These are phyloP conservation scores for Trinorchestia longiramus DNA, from an alignment of 1,140 invertebrate species.

Conservation along the genomic window DNA sequence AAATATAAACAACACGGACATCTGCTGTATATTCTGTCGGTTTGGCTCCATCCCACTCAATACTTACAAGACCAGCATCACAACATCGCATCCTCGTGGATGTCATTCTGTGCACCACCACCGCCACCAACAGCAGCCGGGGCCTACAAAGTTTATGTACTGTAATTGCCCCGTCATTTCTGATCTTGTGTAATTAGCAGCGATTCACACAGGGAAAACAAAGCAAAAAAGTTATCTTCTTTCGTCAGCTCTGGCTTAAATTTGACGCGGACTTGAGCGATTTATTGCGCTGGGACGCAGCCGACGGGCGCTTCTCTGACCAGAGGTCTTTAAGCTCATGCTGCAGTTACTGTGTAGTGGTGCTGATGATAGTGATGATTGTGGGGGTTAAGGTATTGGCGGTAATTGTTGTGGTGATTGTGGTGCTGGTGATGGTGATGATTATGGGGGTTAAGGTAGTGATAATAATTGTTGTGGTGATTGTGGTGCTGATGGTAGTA, in stretches of 20 bases:
- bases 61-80: too few species aligned
- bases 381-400: background rate
- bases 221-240: background rate
- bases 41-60: too few species aligned
- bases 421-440: background rate
- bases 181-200: background rate
- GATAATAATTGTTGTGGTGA: background rate
- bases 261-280: background rate
- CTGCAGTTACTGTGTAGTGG: background rate
- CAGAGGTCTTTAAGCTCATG: background rate
- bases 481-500: background rate
- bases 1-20: background rate
- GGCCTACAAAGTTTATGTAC: background rate
- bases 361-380: background rate
- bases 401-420: background rate
- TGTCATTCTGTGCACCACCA: background rate
- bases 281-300: background rate
- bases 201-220: background rate
- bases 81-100: too few species aligned
- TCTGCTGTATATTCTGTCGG: too few species aligned
- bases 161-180: constrained; percentile 6
- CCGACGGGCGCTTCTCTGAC: background rate
- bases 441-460: background rate
- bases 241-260: background rate
- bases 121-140: background rate